Evolutionary conservation across 2,888 invertebrate genomes (phyloP).

Genomic region (Callosobruchus maculatus): DNA sequence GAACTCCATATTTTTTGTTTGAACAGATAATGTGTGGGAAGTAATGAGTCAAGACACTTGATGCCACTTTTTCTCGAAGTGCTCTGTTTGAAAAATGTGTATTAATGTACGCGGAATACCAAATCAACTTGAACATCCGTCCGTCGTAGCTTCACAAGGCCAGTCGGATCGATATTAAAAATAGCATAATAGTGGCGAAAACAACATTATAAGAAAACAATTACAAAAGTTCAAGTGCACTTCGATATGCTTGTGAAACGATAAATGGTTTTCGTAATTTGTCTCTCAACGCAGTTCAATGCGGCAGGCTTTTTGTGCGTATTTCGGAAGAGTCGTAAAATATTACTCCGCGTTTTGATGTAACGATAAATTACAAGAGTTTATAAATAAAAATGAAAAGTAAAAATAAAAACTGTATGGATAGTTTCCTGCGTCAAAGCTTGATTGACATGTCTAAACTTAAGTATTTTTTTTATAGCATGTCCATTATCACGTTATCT

Average conservation of each 20-base stretch:
- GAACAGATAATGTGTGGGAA: too few species aligned
- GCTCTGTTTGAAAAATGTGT: too few species aligned
- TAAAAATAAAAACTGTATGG: not conserved
- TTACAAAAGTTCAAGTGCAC: not conserved
- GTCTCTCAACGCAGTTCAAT: not conserved
- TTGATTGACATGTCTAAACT: not conserved
- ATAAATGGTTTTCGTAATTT: too few species aligned
- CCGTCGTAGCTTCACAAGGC: too few species aligned
- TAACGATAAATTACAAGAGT: not conserved
- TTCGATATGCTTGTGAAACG: not conserved
- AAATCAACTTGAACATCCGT: too few species aligned
- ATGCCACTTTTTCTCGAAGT: too few species aligned
- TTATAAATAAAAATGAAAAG: not conserved
- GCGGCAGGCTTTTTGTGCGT: not conserved
- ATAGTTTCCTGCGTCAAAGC: not conserved
- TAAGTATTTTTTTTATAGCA: not conserved
- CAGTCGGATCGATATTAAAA: not conserved
- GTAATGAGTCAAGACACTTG: too few species aligned
- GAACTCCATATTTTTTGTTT: too few species aligned
- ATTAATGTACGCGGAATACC: too few species aligned
- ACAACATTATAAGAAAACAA: not conserved
- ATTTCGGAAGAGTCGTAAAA: not conserved
- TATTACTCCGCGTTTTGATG: not conserved
- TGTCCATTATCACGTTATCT: not conserved
- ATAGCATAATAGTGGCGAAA: not conserved